phyloP scores from a whole-genome alignment of 2,797 vertebrate genomes.

The Hylomyscus alleni region DNA sequence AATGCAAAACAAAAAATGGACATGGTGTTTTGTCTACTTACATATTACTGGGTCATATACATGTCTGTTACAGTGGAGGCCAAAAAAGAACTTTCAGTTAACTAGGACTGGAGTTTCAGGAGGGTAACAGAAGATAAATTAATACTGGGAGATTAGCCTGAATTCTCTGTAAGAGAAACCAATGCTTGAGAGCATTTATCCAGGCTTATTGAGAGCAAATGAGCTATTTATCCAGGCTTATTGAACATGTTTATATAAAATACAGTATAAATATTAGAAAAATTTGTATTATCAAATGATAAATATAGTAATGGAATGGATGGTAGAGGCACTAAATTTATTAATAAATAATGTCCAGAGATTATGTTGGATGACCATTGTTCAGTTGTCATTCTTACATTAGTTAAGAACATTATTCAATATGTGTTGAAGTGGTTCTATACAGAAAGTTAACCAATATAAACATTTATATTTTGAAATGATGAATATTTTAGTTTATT shows the following conservation, averaged over 20 bases:
- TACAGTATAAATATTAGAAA: background rate
- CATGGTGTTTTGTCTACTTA: background rate
- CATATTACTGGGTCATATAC: background rate
- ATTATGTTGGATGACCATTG: background rate
- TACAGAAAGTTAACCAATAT: background rate
- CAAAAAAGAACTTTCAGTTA: background rate
- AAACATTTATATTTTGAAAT: background rate
- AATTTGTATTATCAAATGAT: background rate
- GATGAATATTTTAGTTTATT: background rate
- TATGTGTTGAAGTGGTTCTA: background rate
- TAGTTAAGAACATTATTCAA: background rate
- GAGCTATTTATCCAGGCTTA: background rate
- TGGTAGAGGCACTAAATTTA: background rate
- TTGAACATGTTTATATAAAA: background rate
- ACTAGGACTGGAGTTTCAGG: background rate
- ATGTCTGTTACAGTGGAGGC: too few relatives aligned
- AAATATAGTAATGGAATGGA: background rate
- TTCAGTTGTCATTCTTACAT: background rate
- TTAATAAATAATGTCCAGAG: background rate
- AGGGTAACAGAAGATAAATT: background rate
- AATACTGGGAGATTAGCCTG: background rate
- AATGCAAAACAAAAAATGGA: background rate
- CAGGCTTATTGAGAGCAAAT: too few relatives aligned
- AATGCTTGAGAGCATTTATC: too few relatives aligned
- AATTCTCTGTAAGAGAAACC: background rate